Evolutionary conservation across 2,888 invertebrate genomes (phyloP).

Genomic region (Hedya salicella): DNA sequence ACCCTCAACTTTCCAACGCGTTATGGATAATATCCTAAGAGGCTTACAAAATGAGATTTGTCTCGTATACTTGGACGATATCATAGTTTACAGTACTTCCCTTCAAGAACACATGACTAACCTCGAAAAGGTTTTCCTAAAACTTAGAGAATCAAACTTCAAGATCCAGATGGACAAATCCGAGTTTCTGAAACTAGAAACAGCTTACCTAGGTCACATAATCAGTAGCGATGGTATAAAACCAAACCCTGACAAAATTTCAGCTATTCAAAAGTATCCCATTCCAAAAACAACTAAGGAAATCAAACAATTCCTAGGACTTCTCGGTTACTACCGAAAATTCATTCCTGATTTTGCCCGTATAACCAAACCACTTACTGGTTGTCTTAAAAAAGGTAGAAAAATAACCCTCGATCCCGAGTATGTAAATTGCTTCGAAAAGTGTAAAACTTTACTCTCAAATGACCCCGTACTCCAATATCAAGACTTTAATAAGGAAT

Average conservation of each 20-base stretch:
- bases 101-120: neutral
- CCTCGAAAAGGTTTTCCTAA: neutral
- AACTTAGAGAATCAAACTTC: neutral
- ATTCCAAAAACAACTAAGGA: neutral
- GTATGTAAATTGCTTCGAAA: slow-evolving; percentile 11
- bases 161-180: neutral
- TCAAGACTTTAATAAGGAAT: slow-evolving; percentile 4
- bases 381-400: neutral
- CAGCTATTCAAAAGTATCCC: neutral
- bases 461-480: slow-evolving; percentile 14
- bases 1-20: neutral
- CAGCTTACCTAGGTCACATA: neutral
- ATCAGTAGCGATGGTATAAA: neutral
- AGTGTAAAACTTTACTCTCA: slow-evolving; percentile 10
- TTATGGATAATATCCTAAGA: neutral
- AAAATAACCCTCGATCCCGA: neutral
- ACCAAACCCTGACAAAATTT: slow-evolving; percentile 2
- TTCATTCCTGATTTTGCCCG: neutral
- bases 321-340: no score
- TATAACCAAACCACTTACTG: neutral
- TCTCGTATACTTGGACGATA: neutral
- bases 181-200: neutral
- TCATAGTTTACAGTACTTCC: neutral
- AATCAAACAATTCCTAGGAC: no score
- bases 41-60: neutral